These are phyloP conservation scores for Cyanoderma ruficeps DNA, from an alignment of 2,113 vertebrate genomes.

Conservation along the genomic window DNA sequence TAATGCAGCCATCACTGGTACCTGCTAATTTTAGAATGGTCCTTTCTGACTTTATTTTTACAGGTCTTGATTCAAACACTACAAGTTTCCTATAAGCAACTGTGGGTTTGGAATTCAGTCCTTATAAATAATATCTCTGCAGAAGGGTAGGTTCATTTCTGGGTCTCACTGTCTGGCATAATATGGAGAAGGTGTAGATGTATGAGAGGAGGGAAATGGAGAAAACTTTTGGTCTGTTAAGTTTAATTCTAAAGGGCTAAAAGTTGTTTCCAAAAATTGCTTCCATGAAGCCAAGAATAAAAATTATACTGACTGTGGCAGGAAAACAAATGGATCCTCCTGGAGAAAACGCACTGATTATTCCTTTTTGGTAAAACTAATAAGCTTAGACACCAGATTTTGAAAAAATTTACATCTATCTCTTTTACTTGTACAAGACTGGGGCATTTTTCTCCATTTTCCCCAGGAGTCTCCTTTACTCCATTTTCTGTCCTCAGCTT, in stretches of 20 bases:
- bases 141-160: neutral
- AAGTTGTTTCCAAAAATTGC: neutral
- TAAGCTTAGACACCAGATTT: neutral
- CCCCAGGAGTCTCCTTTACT: neutral
- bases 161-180: neutral
- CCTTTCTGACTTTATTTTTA: neutral
- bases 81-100: neutral
- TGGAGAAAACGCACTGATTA: neutral
- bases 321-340: neutral
- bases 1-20: neutral
- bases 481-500: neutral
- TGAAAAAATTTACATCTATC: neutral
- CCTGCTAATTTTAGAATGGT: neutral
- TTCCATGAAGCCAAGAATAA: neutral
- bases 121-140: neutral
- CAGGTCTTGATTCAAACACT: neutral
- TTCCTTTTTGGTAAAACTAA: neutral
- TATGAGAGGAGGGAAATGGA: neutral
- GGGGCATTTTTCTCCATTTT: neutral
- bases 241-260: neutral
- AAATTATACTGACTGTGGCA: neutral
- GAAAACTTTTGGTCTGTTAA: neutral
- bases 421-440: neutral
- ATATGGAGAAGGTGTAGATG: neutral
- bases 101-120: neutral